These are phyloP conservation scores for Palythoa grandiflora DNA, from an alignment of 92 coral and sea anemone species.

Conservation along the genomic window DNA sequence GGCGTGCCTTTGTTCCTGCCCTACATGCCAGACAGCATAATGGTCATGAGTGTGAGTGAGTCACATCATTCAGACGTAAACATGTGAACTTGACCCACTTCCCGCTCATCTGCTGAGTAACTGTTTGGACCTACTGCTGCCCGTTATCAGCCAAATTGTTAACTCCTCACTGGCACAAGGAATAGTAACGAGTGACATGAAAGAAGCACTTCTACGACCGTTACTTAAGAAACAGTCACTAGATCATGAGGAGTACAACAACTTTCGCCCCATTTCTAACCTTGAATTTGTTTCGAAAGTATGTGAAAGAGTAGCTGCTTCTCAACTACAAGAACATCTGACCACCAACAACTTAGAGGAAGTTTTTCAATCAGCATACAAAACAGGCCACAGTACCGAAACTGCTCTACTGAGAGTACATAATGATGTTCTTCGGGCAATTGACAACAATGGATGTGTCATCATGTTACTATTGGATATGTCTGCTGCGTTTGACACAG, in stretches of 20 bases:
- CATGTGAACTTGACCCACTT: too few relatives aligned
- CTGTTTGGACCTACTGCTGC: too few relatives aligned
- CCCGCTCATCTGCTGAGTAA: too few relatives aligned
- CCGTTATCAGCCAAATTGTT: conserved; percentile 5
- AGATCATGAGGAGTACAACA: conserved; percentile 26
- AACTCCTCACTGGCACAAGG: conserved; percentile 40
- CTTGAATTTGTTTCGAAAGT: conserved; percentile 44
- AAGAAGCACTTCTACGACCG: conserved; percentile 46
- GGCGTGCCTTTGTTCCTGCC: too few relatives aligned
- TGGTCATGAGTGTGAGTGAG: too few relatives aligned
- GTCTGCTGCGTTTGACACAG: conserved; percentile 47
- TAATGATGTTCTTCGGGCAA: conserved; percentile 38
- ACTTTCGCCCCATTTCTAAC: conserved; percentile 51
- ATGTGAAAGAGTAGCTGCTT: conserved; percentile 41
- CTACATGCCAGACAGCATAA: too few relatives aligned
- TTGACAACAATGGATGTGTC: conserved; percentile 27
- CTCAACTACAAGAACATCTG: conserved; percentile 38
- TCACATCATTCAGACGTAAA: too few relatives aligned
- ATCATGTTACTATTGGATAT: conserved; percentile 31
- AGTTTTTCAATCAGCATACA: conserved; percentile 29
- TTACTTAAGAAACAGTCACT: conserved; percentile 43
- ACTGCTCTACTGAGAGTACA: conserved; percentile 45
- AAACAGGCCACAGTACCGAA: conserved; percentile 37
- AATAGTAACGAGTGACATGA: conserved; percentile 27
- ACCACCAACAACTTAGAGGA: conserved; percentile 18